Base-by-base conservation (phyloP, 2,888 invertebrate species). In the Eudemis profundana region DNA sequence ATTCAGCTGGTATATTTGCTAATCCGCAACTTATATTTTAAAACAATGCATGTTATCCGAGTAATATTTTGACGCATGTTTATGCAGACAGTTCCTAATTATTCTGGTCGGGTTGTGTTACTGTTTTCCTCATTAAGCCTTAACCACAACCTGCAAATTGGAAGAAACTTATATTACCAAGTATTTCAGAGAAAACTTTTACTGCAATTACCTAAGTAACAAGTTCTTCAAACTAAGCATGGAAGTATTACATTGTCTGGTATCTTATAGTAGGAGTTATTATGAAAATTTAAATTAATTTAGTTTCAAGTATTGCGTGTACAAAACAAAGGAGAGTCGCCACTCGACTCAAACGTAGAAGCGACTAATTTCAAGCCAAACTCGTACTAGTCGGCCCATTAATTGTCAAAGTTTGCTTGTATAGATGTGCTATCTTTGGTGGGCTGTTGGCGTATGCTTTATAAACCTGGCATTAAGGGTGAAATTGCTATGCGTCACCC, bases 341-440 rank as follows among this genome's bases (percentile, higher is more conserved):
- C 46, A 49, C 40, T 60, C 36, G 42, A 46, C 27, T 57, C 62
- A 71, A 70, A 75, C 75, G 77, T 69, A 66, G 68, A 73, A 74
- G 75, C 76, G 80, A 75, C 82, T 79, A 83, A 84, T 86, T 85
- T 79, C 71, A 74, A 79, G 81, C 78, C 79, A 80, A 83, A 81
- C 78, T 76, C 78, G 66, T 68, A 69, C 74, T 72, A 75, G 75
- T 77, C 72, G 71, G 68, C 70, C 81, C 80, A 85, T 83, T 86
- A 85, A 87, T 86, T 86, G 84, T 80, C 76, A 72, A 86, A 86
- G 81, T 86, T 86, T 60, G 70, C 73, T 70, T 76, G 70, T 72
- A 74, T 59, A 61, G 40, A 51, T 50, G 50, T 49, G 53, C 57
- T 36, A 51, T 49, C 50, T 38, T 59, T 15, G 19, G 12, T 8